Conservation (phyloP, 2,797 vertebrate species). For the Meda fulgida region DNA sequence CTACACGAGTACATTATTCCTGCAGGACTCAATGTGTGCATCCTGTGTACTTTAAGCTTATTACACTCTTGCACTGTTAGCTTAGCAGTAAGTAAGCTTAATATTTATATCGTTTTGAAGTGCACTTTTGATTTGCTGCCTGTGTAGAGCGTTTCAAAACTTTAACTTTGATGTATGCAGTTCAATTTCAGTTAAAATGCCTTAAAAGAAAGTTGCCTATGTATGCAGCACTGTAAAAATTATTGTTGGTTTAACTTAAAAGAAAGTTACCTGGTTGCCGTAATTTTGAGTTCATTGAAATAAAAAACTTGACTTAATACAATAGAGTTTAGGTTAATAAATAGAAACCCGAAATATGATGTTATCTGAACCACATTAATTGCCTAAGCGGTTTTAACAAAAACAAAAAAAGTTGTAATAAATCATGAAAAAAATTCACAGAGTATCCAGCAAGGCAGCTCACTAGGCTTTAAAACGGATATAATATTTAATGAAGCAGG, state of each 20-base stretch:
- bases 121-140: not conserved
- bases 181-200: not conserved
- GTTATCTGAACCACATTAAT: too few relatives aligned
- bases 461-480: not conserved
- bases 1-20: not conserved
- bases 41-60: not conserved
- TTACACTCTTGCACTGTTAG: not conserved
- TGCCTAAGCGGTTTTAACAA: too few relatives aligned
- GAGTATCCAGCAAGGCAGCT: too few relatives aligned
- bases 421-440: too few relatives aligned
- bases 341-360: too few relatives aligned
- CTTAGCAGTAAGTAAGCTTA: not conserved
- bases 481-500: not conserved
- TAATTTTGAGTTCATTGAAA: too few relatives aligned
- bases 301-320: too few relatives aligned
- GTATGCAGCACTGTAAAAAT: too few relatives aligned
- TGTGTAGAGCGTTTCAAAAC: not conserved
- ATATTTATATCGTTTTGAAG: not conserved
- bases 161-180: not conserved
- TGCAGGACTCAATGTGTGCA: not conserved
- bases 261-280: too few relatives aligned
- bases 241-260: too few relatives aligned
- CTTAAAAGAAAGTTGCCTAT: not conserved
- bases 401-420: too few relatives aligned
- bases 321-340: too few relatives aligned